A percentile compares a stretch with the other conserved stretches of the same genome.
phyloP scores from a whole-genome alignment of 2,113 vertebrate species.

The Vanacampus margaritifer region DNA sequence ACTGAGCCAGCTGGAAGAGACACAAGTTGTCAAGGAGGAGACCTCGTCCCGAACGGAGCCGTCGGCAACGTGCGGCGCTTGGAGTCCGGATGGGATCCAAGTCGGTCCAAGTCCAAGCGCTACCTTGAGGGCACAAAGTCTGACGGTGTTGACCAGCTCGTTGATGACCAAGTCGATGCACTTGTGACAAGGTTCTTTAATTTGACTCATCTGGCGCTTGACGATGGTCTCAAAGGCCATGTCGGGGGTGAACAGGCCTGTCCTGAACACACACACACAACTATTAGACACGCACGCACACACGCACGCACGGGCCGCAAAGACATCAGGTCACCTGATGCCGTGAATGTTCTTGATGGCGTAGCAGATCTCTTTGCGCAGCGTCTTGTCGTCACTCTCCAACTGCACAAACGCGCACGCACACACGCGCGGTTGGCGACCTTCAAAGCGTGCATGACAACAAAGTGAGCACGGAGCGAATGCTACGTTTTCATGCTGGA shows the following conservation, averaged over 20 bases:
- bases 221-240: conserved; percentile 99
- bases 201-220: conserved; percentile 95
- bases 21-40: no score
- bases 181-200: conserved; percentile 96
- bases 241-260: conserved; percentile 95
- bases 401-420: conserved; percentile 27
- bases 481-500: no score
- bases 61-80: no score
- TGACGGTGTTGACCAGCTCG: conserved; percentile 94
- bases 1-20: conserved; percentile 87
- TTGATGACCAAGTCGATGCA: conserved; percentile 97
- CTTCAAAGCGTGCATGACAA: no score
- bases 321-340: conserved; percentile 77
- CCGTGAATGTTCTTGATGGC: conserved; percentile 96
- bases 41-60: no score
- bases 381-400: conserved; percentile 81
- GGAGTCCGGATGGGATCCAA: no score
- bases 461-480: no score
- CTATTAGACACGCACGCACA: neutral
- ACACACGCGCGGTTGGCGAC: neutral
- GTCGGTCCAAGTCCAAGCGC: neutral
- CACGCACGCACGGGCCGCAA: neutral
- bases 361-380: conserved; percentile 89
- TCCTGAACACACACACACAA: conserved; percentile 72
- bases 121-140: conserved; percentile 92